These are phyloP conservation scores for Heliconius hewitsoni DNA, from an alignment of 1,140 invertebrate species.

Conservation along the genomic window DNA sequence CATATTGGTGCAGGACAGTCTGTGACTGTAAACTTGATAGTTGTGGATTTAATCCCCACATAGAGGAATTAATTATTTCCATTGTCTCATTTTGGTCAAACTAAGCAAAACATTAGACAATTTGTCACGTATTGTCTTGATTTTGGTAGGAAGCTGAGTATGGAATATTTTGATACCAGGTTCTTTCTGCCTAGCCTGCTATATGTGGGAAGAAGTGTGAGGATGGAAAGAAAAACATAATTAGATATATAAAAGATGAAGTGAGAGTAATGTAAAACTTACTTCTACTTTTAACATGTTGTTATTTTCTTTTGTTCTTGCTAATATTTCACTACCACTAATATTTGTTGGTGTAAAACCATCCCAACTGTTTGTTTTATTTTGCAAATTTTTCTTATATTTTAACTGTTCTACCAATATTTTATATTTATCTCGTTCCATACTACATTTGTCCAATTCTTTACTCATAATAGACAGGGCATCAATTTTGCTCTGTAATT, in stretches of 20 bases:
- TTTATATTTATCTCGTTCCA: conserved; percentile 91
- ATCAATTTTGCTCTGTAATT: conserved; percentile 90
- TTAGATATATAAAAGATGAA: neutral
- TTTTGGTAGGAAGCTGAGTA: no score
- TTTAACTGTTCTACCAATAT: conserved; percentile 90
- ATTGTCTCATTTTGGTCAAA: no score
- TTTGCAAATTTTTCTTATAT: conserved; percentile 80
- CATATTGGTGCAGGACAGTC: no score
- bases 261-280: conserved; percentile 28
- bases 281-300: conserved; percentile 77
- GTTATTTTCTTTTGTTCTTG: conserved; percentile 75
- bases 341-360: conserved; percentile 67
- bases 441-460: conserved; percentile 89
- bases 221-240: no score
- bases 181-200: no score
- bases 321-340: conserved; percentile 75
- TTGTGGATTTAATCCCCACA: no score
- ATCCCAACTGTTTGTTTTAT: conserved; percentile 50
- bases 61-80: no score
- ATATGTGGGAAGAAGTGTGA: no score
- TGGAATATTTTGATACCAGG: no score
- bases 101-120: no score
- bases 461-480: conserved; percentile 88
- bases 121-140: no score
- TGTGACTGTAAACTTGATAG: no score